Base-by-base conservation (phyloP, 2,797 vertebrate species). In the Prionace glauca region DNA sequence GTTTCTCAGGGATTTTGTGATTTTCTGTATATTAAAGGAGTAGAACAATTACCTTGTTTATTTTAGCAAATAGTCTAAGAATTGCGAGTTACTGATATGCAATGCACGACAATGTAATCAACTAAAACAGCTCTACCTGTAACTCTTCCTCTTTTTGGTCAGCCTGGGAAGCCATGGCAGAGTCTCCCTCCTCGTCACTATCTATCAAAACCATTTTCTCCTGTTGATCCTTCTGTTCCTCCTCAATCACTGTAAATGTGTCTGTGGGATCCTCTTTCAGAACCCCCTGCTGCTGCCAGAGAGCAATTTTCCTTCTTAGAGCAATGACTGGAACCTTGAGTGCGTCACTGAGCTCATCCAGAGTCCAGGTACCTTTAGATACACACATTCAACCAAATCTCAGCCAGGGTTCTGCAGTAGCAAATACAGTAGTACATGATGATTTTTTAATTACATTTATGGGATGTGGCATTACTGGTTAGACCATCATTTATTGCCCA, bases 211-310 rank as follows among this genome's bases (percentile, higher is more conserved):
- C 98, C 50, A 98, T 98, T 91, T 98, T 98, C 96, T 99, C 99
- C 41, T 97, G 97, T 56, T 98, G 98, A 97, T 99, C 99, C 95
- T 97, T 97, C 60, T 98, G 98, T 1, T 98, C 98, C 95, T 98
- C 98, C 97, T 99, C 99, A 36, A 99, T 97, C 60, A 99, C 98
- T 0, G 97, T 97, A 98, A 98, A 99, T 29, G 98, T 98, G 0
- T 98, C 98, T 0, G 98, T 97, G 0, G 98, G 98, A 95, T 98
- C 98, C 96, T 99, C 99, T 0, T 98, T 97, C 96, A 99, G 97
- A 50, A 99, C 98, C 0, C 99, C 99, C 95, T 99, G 99, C 97
- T 99, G 99, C 97, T 99, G 98, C 99, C 99, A 99, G 97, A 99
- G 97, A 0, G 99, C 98, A 97, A 99, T 96, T 96, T 99, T 99